Evolutionary conservation across 2,113 vertebrate species (phyloP), one percentile per base, ranked within the genome.

Genomic region (Aleadryas rufinucha): DNA sequence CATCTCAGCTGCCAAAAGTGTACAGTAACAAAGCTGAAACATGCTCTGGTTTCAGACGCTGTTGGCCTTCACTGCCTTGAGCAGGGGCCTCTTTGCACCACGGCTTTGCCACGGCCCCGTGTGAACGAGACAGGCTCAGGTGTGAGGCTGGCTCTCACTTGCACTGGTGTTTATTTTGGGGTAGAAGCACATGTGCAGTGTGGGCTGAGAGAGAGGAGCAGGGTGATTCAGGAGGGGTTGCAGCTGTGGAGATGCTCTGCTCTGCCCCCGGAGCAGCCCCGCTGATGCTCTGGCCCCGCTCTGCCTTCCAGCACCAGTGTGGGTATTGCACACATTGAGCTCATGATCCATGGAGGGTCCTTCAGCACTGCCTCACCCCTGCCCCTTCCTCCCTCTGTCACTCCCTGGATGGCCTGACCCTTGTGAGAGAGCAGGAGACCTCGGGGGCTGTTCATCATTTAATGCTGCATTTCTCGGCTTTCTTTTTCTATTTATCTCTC

Each of bases 241-340:
- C 0, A 14, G 65, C 22, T 24, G 15, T 41, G 56, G 50, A 11
- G 54, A 19, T 57, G 64, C 45, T 56, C n/a, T 1, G 0, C 8
- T 9, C 33, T 22, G 27, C 35, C 35, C 35, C 24, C 0, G 0
- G 54, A 16, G 14, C 80, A 45, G 35, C 78, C 52, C 63, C 14
- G 27, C 20, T 16, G 8, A 14, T 18, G n/a, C n/a, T 30, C 0
- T 1, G 4, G 17, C 31, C 7, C 16, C 77, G 82, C 50, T 19
- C 53, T 59, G 39, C 47, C 78, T 39, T 45, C 61, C 88, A 70
- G 60, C 69, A 27, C 11, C 0, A 1, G 35, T 4, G 68, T 22
- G 50, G 42, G 3, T 60, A 8, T 44, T 56, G 22, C 56, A 27
- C 8, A 0, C 6, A 4, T 13, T 59, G 47, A 85, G 21, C 66